Evolutionary conservation across 2,113 vertebrate genomes (phyloP).

Genomic region (Indicator maculatus): DNA sequence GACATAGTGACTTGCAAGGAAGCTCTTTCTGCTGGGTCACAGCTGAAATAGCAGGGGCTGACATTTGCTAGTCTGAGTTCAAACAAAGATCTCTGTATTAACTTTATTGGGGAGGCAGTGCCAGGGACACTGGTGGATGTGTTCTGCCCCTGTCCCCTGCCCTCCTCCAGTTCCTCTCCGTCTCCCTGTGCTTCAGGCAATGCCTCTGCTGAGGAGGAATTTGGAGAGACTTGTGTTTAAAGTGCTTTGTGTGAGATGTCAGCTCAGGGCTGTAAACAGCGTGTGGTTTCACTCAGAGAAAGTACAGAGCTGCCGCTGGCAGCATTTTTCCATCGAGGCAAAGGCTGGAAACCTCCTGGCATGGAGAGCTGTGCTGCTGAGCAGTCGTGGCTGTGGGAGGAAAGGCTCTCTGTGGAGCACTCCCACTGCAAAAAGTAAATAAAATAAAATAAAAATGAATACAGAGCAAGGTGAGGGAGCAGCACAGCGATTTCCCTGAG

Average conservation of each 20-base stretch:
- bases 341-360: constrained; percentile 36
- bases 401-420: neutral
- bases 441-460: neutral
- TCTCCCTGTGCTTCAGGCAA: neutral
- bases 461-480: neutral
- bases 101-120: neutral
- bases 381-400: neutral
- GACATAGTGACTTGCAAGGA: neutral
- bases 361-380: neutral
- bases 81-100: constrained; percentile 37
- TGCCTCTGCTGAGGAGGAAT: neutral
- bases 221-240: neutral
- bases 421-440: neutral
- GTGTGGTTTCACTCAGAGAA: constrained; percentile 16
- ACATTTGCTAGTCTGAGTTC: constrained; percentile 9
- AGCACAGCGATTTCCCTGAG: fast-evolving
- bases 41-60: neutral
- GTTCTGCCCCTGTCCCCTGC: neutral
- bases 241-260: constrained; percentile 5
- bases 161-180: neutral
- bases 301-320: constrained; percentile 3
- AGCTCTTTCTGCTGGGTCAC: neutral
- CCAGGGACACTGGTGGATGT: constrained; percentile 2
- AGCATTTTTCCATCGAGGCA: neutral
- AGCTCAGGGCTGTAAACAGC: neutral